These are phyloP conservation scores for Manis javanica DNA, from an alignment of 2,797 vertebrate genomes.

Conservation along the genomic window DNA sequence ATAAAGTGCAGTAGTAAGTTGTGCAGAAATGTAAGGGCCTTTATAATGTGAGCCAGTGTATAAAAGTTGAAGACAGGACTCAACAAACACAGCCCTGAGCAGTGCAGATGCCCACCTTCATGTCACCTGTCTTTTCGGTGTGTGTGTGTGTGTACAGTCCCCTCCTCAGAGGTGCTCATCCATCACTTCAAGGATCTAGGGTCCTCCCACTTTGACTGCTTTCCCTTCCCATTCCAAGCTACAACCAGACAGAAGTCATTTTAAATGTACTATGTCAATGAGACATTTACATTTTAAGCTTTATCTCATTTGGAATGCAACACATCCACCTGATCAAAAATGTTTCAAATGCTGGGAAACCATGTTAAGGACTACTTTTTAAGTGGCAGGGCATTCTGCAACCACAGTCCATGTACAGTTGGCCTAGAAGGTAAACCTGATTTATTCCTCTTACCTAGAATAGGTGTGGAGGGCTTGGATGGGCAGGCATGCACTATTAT, in stretches of 20 bases:
- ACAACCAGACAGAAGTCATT: not conserved
- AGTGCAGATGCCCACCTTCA: not conserved
- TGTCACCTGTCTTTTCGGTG: not conserved
- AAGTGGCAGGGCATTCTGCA: not conserved
- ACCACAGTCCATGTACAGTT: not conserved
- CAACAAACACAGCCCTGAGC: not conserved
- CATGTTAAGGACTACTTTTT: not conserved
- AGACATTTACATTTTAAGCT: slow-evolving; percentile 16
- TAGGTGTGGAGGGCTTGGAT: not conserved
- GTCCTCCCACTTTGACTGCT: not conserved
- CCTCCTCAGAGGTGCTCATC: not conserved
- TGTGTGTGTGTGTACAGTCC: not conserved
- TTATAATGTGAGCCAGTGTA: not conserved
- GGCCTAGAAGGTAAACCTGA: not conserved
- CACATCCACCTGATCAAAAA: not conserved
- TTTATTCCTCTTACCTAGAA: not conserved
- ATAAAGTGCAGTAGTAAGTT: not conserved
- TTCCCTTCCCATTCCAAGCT: not conserved
- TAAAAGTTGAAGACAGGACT: not conserved
- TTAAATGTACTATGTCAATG: not conserved
- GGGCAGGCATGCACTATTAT: not conserved
- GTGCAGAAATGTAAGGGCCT: not conserved
- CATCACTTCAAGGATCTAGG: not conserved
- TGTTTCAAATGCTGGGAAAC: slow-evolving; percentile 3
- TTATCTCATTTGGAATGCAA: not conserved